Evolutionary conservation across 37 sponge, comb jelly and placozoan genomes (phyloP), one percentile per base, ranked within the genome.

Genomic region (Beroe ovata): DNA sequence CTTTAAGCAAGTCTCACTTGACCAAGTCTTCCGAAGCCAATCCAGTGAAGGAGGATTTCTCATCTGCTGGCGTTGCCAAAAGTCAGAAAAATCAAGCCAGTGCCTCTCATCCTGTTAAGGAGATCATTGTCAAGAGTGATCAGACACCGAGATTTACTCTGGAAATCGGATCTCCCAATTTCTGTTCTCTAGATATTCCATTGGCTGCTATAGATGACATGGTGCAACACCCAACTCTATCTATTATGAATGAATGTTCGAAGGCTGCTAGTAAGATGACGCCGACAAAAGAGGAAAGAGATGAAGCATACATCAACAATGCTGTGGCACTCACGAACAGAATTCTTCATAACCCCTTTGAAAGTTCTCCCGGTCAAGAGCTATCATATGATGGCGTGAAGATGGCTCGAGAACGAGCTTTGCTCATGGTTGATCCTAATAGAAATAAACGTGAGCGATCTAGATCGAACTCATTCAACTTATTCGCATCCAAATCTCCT

Each of bases 321-420:
- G 54, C 84, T n/a, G 54, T 77, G 47, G 38, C 26, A 42, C 84
- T 42, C 54, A 77, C 54, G 19, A 77, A 77, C 84, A 77, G 33
- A 36, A 11, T 77, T 19, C 47, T 42, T 42, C 47, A 77, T 42
- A 77, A 4, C n/a, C 38, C 38, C 25, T 25, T 66, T 18, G 69
- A 66, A 32, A 18, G 29, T 1, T 8, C 16, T 33, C 69, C 69
- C 14, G 69, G 69, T 11, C 69, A 66, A 34, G 32, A 66, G 16
- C 69, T 66, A 1, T 66, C 69, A 4, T 66, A 66, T 33, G 69
- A 66, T 37, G 34, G 69, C 34, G 18, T 66, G 32, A 66, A 66
- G 69, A 66, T 66, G 1, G 69, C 69, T 18, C 29, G 69, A 30
- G 69, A 66, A 33, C 25, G 69, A 66, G 69, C 69, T 16, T 34